phyloP scores from a whole-genome alignment of 2,888 invertebrate genomes.

The Drosophila mettleri region DNA sequence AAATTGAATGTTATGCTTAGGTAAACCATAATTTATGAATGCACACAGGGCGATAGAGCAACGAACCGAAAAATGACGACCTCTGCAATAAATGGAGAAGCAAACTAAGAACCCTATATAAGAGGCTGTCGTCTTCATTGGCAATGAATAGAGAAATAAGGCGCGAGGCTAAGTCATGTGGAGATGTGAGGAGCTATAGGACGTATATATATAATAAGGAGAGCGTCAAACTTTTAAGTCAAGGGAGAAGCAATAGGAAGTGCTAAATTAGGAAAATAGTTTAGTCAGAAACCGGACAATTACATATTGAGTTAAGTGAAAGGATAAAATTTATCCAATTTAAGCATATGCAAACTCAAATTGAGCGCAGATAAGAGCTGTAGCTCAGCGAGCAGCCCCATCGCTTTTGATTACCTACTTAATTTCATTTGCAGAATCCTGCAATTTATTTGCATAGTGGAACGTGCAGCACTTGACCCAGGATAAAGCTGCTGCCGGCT shows the following conservation, averaged over 20 bases:
- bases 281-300: not conserved
- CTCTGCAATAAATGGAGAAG: constrained; percentile 3
- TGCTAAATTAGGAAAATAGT: not conserved
- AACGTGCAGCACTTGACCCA: constrained; percentile 26
- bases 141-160: not conserved
- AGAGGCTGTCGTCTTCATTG: not conserved
- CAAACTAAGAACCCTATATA: not conserved
- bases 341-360: constrained; percentile 4
- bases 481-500: constrained; percentile 1
- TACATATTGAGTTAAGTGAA: not conserved
- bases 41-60: not conserved
- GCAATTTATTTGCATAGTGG: constrained; percentile 32
- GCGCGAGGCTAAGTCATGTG: not conserved
- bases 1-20: constrained; percentile 39
- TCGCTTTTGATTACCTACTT: constrained; percentile 23
- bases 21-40: constrained; percentile 31
- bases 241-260: not conserved
- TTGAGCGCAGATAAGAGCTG: not conserved
- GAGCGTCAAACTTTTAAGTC: not conserved
- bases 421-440: constrained; percentile 5
- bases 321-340: not conserved
- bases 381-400: not conserved
- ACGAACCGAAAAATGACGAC: constrained; percentile 8
- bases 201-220: not conserved
- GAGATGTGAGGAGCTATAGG: not conserved